Evolutionary conservation across 2,797 vertebrate species (phyloP).

Genomic region (Lycodopsis pacificus): DNA sequence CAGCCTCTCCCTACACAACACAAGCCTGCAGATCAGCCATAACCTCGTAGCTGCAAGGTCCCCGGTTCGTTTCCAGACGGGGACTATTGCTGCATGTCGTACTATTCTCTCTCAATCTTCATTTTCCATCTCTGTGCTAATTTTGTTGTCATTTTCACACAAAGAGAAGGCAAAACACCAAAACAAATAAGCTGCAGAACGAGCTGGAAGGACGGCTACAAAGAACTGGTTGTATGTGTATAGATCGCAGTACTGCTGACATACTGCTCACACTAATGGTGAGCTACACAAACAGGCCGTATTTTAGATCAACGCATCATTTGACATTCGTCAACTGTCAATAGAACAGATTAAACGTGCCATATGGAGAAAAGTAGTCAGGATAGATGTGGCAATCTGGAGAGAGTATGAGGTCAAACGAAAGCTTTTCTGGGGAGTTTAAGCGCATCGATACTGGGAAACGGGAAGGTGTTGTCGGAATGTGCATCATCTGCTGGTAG

Average conservation of each 20-base stretch:
- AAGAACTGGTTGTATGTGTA: neutral
- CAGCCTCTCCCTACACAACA: neutral
- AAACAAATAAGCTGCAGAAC: neutral
- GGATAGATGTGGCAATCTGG: neutral
- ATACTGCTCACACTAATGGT: neutral
- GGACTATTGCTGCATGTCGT: neutral
- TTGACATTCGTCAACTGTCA: neutral
- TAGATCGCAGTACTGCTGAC: neutral
- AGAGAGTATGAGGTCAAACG: neutral
- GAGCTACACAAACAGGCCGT: neutral
- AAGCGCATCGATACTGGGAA: neutral
- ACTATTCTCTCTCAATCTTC: neutral
- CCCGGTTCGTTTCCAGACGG: neutral
- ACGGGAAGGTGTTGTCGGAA: neutral
- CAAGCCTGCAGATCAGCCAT: neutral
- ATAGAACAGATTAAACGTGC: neutral
- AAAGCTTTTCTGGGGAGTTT: neutral
- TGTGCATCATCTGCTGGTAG: neutral
- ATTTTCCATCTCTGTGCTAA: neutral
- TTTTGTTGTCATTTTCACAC: neutral
- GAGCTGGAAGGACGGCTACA: neutral
- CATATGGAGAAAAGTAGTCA: neutral
- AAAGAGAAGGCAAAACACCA: neutral
- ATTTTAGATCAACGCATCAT: neutral
- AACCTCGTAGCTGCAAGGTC: neutral